phyloP scores from a whole-genome alignment of 2,888 invertebrate genomes.

The Dendrolimus houi region DNA sequence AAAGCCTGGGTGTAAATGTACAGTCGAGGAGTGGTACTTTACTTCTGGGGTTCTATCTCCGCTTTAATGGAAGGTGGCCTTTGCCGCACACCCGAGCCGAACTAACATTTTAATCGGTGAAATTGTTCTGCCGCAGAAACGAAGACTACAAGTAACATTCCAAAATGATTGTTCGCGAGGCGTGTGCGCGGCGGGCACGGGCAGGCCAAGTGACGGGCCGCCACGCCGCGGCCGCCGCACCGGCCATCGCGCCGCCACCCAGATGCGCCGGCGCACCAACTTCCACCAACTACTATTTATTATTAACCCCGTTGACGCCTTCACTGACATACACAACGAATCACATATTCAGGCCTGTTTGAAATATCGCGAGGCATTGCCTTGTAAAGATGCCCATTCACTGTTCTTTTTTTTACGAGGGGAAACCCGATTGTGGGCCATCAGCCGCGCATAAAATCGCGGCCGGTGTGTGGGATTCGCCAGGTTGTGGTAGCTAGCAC shows the following conservation, averaged over 20 bases:
- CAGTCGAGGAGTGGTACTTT: too few relatives aligned
- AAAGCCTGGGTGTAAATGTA: too few relatives aligned
- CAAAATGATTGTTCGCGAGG: conserved; percentile 59
- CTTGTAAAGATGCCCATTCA: too few relatives aligned
- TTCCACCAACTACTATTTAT: conserved; percentile 14
- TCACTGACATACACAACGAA: neutral
- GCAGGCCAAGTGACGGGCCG: conserved; percentile 21
- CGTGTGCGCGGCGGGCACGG: conserved; percentile 30
- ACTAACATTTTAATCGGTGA: conserved; percentile 51
- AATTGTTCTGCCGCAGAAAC: conserved; percentile 68
- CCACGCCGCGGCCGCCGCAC: conserved; percentile 6
- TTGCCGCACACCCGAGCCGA: conserved; percentile 6
- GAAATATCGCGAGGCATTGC: too few relatives aligned
- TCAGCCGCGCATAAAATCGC: too few relatives aligned
- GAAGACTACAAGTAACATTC: conserved; percentile 71
- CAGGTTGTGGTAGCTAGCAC: too few relatives aligned
- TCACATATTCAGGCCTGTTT: too few relatives aligned
- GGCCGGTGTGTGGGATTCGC: too few relatives aligned
- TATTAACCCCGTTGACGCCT: conserved; percentile 8
- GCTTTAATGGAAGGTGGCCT: neutral
- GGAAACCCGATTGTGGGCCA: too few relatives aligned
- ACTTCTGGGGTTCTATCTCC: neutral
- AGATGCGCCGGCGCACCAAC: conserved; percentile 21
- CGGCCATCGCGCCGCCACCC: conserved; percentile 15
- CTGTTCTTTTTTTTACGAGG: too few relatives aligned